Base-by-base conservation (phyloP, 2,113 vertebrate genomes). In the Pseudopodoces humilis region DNA sequence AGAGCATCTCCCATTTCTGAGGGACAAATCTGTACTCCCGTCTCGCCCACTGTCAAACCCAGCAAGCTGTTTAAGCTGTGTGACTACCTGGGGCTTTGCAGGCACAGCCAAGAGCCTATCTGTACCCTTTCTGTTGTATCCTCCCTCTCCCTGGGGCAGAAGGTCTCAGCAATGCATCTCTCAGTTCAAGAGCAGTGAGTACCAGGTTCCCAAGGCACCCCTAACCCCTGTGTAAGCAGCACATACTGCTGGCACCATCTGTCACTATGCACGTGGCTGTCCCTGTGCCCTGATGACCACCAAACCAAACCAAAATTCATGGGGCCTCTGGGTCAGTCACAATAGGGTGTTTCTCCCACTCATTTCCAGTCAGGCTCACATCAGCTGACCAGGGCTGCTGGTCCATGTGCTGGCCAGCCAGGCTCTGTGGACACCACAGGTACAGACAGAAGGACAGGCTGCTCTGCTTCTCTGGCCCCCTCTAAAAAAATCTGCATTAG, bases 171-270 rank as follows among this genome's bases (percentile, higher is more conserved):
- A 46, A 10, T 1, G 7, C 52, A 13, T 9, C 35, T 35, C 20
- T 7, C 47, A 53, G 47, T 6, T 31, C 46, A 53, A 64, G 1
- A 47, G 62, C 46, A 8, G 33, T 0, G 16, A 35, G 21, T 10
- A n/a, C 4, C 24, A 24, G 1, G 23, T 23, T 37, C 72, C 67
- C 55, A 13, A 7, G 22, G 81, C 65, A 50, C 5, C 58, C 16
- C 49, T 8, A 30, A 41, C 10, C 31, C 37, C 11, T 7, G 25
- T 25, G 24, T 1, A 4, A 41, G 47, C 47, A 71, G 56, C 46
- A 62, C 37, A 8, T 1, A 21, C 5, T 0, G 2, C 44, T 41
- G 53, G 64, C 64, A 62, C 67, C 0, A 2, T 24, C 37, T 33
- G 16, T 20, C 37, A 16, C 37, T 37, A 16, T 4, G 5, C 65